Percentiles rank a stretch among this genome's conserved stretches.
These are phyloP conservation scores for Itoplectis maculator DNA, from an alignment of 2,888 invertebrate species.

Conservation along the genomic window DNA sequence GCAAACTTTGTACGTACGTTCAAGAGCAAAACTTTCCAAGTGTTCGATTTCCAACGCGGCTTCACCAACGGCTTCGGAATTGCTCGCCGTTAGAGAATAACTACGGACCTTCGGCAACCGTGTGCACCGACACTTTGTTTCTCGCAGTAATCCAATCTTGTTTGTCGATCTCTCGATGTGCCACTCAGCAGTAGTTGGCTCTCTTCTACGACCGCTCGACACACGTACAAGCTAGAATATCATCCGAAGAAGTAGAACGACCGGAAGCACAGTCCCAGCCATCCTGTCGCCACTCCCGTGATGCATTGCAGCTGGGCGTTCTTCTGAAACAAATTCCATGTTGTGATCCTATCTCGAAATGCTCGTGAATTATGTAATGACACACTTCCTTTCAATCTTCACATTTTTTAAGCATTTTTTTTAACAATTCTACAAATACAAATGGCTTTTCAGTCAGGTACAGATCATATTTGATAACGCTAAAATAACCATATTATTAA, in stretches of 20 bases:
- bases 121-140: conserved; percentile 59
- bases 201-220: conserved; percentile 51
- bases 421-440: not conserved
- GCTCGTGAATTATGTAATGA: conserved; percentile 16
- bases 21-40: conserved; percentile 40
- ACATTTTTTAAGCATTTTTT: not conserved
- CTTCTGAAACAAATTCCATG: conserved; percentile 87
- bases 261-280: conserved; percentile 76
- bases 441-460: not conserved
- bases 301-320: conserved; percentile 95
- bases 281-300: conserved; percentile 86
- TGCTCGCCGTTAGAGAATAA: conserved; percentile 30
- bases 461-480: not conserved
- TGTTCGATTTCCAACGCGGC: conserved; percentile 42
- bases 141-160: conserved; percentile 62
- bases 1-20: conserved; percentile 40
- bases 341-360: conserved; percentile 40
- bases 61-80: conserved; percentile 25
- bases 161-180: conserved; percentile 52
- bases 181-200: conserved; percentile 47
- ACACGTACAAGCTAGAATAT: conserved; percentile 71
- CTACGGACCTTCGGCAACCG: conserved; percentile 2
- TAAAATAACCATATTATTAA: not conserved
- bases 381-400: not conserved
- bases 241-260: conserved; percentile 76